Conservation (phyloP, 2,888 invertebrate genomes). For the Harpalus rubripes region DNA sequence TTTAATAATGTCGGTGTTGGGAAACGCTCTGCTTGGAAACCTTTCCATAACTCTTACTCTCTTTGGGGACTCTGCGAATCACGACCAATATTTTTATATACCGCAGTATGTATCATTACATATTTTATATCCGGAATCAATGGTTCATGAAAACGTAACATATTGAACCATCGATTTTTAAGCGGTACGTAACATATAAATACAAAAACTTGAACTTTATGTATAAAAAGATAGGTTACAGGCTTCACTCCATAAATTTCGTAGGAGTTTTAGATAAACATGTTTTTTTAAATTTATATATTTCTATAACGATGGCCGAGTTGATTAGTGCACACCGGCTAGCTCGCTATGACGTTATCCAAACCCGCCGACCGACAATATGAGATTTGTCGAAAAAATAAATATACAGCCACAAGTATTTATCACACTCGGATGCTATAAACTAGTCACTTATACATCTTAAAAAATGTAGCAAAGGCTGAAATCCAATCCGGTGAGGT, state of each 20-base stretch:
- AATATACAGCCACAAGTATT: no score
- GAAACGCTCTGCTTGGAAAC: neutral
- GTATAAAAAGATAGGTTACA: neutral
- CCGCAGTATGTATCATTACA: neutral
- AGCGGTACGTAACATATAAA: neutral
- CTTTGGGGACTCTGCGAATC: neutral
- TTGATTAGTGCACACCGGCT: no score
- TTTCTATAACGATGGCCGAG: no score
- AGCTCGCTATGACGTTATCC: no score
- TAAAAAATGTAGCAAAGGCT: no score
- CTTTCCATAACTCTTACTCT: neutral
- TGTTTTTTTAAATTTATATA: no score
- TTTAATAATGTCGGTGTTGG: slow-evolving; percentile 36
- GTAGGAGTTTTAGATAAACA: no score
- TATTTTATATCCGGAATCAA: neutral
- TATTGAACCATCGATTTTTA: neutral
- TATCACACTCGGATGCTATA: no score
- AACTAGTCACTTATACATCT: no score
- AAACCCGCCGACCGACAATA: no score
- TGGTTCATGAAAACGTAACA: neutral
- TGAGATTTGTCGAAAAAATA: no score
- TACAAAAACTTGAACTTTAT: neutral
- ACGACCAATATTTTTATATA: slow-evolving; percentile 5
- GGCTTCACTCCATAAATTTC: neutral
- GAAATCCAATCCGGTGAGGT: no score